phyloP scores from a whole-genome alignment of 2,113 vertebrate genomes.

The Mus pahari region DNA sequence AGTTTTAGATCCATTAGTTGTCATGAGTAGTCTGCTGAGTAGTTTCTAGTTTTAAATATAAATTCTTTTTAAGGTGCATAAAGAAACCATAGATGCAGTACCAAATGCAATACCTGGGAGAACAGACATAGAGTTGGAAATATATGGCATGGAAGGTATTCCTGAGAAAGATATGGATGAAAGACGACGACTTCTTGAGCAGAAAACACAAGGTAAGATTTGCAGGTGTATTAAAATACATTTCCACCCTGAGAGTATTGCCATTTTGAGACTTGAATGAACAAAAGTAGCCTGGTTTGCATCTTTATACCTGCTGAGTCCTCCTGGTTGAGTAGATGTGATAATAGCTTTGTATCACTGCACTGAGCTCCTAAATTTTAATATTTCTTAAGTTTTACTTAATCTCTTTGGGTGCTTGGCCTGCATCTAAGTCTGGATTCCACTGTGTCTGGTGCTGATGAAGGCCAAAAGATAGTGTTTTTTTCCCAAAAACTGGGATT shows the following conservation, averaged over 20 bases:
- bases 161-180: constrained; percentile 99
- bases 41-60: constrained; percentile 34
- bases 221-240: not conserved
- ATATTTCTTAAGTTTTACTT: not conserved
- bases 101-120: constrained; percentile 99
- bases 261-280: not conserved
- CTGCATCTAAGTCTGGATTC: not conserved
- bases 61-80: constrained; percentile 92
- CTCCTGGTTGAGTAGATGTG: not conserved
- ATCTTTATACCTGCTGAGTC: not conserved
- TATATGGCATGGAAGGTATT: constrained; percentile 99
- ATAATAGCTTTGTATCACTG: not conserved
- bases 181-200: constrained; percentile 94
- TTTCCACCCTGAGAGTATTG: not conserved
- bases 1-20: not conserved
- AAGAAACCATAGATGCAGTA: constrained; percentile 98
- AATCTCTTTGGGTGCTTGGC: not conserved
- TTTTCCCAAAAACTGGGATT: not conserved
- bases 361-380: not conserved
- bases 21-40: not conserved
- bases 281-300: not conserved
- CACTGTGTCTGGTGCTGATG: not conserved
- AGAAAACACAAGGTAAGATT: constrained; percentile 95
- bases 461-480: not conserved
- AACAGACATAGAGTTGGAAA: constrained; percentile 98